Conservation (phyloP, 2,113 vertebrate genomes). For the Mellivora capensis region DNA sequence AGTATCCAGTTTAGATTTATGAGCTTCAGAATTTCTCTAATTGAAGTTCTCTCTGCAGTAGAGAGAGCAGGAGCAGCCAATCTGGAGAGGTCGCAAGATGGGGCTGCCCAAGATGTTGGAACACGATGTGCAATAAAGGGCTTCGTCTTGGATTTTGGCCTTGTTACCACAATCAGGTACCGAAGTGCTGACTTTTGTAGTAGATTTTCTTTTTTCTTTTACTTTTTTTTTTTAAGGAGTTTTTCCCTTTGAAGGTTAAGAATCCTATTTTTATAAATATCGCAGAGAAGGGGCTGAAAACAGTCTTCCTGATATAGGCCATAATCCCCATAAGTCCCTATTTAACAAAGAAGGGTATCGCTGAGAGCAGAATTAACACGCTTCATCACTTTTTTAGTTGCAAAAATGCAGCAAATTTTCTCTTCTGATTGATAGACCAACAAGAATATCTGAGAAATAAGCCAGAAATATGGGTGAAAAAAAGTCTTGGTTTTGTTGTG, state of each 20-base stretch:
- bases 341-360: constrained; percentile 45
- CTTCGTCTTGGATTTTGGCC: constrained; percentile 78
- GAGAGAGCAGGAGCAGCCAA: constrained; percentile 77
- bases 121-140: constrained; percentile 75
- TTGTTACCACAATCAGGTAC: constrained; percentile 77
- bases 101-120: constrained; percentile 73
- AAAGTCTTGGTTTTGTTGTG: constrained; percentile 45
- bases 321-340: constrained; percentile 31
- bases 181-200: constrained; percentile 75
- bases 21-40: constrained; percentile 76
- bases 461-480: not conserved
- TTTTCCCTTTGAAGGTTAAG: constrained; percentile 61
- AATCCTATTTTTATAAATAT: constrained; percentile 70
- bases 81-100: constrained; percentile 78
- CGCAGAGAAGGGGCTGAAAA: constrained; percentile 52
- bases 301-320: constrained; percentile 29
- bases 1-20: constrained; percentile 71
- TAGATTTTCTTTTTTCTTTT: constrained; percentile 64
- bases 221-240: constrained; percentile 45
- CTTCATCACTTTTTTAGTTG: constrained; percentile 61
- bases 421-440: constrained; percentile 34
- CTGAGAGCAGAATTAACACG: constrained; percentile 69
- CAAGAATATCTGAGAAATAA: constrained; percentile 51
- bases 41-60: constrained; percentile 80
- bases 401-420: constrained; percentile 62